Conservation (phyloP, 2,797 vertebrate genomes). For the Pangasius djambal region DNA sequence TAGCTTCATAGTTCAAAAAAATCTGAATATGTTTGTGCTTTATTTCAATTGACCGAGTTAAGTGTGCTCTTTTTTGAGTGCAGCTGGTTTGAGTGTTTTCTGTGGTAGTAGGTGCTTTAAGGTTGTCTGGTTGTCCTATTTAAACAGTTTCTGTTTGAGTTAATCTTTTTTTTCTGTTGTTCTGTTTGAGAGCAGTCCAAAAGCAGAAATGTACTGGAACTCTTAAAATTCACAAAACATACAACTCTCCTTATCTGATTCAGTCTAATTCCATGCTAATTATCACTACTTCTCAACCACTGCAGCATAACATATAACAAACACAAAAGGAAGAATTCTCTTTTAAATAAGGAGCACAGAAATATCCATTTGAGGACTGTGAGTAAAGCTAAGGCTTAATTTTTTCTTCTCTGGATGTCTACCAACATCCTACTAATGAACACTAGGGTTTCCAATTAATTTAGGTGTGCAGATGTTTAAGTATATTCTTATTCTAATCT, state of each 20-base stretch:
- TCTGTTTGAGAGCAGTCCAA: background rate
- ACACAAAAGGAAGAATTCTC: background rate
- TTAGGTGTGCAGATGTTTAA: background rate
- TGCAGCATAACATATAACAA: background rate
- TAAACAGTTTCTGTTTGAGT: background rate
- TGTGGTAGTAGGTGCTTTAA: background rate
- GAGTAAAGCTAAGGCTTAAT: background rate
- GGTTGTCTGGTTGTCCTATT: background rate
- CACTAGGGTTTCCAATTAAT: no score
- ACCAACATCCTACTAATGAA: background rate
- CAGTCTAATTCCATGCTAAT: conserved; percentile 1
- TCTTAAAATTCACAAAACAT: background rate
- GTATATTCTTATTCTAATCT: background rate
- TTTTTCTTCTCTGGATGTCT: background rate
- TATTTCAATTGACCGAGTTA: background rate
- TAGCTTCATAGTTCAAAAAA: background rate
- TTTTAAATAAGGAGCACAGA: background rate
- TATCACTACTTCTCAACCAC: background rate
- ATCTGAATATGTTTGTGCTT: background rate
- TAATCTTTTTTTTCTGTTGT: background rate
- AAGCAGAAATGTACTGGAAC: background rate
- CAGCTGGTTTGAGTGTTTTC: background rate
- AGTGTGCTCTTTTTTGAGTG: background rate
- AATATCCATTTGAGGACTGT: background rate
- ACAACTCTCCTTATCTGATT: background rate